Evolutionary conservation across 2,888 invertebrate species (phyloP), one percentile per base, ranked within the genome.

Genomic region (Hyposoter dolosus): DNA sequence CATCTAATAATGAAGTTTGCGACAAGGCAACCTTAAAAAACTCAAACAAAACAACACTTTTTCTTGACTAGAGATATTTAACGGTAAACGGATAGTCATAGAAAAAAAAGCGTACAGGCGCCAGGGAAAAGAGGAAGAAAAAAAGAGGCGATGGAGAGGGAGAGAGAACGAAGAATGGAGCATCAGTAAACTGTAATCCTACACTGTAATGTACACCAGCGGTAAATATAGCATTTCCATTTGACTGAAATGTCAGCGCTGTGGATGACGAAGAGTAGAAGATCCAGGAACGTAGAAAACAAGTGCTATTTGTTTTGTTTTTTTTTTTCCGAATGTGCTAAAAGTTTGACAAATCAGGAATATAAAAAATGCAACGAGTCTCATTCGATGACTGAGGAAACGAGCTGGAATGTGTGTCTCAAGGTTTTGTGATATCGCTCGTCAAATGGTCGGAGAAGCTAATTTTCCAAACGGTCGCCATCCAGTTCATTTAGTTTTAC

Each of bases 201-300:
- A 83, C 69, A 84, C 68, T 69, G 43, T 71, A 66, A 83, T 69
- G 65, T 45, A 53, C 77, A 72, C 78, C 71, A 63, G 63, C 23
- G 19, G 53, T 15, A 66, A 68, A 53, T 45, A 84, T 75, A 63
- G 60, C 65, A 45, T 80, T 80, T 74, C 75, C 76, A 56, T 80
- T 50, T 60, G 69, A 65, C 80, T 76, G 75, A 69, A 63, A 84
- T 66, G 71, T 65, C 56, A 23, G 23, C 65, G 60, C 65, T 69
- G 43, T 65, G 23, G 56, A 75, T 56, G 53, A n/a, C 47, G 75
- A 63, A 68, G 32, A 32, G 68, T 74, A 10, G 69, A 28, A 19
- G 6, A 45, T 69, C 19, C 23, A 68, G 32, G 12, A 15, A 66
- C 28, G 40, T 66, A 5, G n/a, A 50, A 50, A 50, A 50, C 47